These are phyloP conservation scores for Boleophthalmus pectinirostris DNA, from an alignment of 2,113 vertebrate genomes.

Conservation along the genomic window DNA sequence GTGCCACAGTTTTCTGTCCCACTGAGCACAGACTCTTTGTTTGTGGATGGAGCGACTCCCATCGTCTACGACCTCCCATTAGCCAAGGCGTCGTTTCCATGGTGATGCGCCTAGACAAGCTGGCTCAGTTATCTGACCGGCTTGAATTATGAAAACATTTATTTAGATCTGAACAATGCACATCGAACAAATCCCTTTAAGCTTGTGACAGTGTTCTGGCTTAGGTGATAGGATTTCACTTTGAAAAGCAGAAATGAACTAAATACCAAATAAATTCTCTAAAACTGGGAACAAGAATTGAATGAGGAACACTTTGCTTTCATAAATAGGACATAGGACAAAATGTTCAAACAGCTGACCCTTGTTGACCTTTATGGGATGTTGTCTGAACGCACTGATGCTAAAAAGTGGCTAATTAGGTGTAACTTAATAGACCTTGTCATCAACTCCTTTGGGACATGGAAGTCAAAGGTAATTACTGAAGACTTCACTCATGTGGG, in stretches of 20 bases:
- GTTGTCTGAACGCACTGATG: not conserved
- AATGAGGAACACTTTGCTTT: slow-evolving; percentile 27
- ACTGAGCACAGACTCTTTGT: slow-evolving; percentile 51
- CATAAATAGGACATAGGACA: not conserved
- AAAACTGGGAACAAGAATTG: slow-evolving; percentile 37
- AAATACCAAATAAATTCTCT: slow-evolving; percentile 5
- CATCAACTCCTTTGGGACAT: slow-evolving; percentile 12
- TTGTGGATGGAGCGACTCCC: slow-evolving; percentile 46
- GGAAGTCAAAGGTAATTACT: not conserved
- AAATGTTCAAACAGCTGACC: slow-evolving; percentile 1
- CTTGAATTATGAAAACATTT: slow-evolving; percentile 63
- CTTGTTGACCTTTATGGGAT: slow-evolving; percentile 23
- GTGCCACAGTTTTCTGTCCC: slow-evolving; percentile 49
- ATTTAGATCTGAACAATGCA: slow-evolving; percentile 37
- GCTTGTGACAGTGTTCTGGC: slow-evolving; percentile 19
- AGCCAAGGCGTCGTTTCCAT: slow-evolving; percentile 55
- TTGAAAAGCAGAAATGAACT: slow-evolving; percentile 54
- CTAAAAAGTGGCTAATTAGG: slow-evolving; percentile 23
- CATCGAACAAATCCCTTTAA: slow-evolving; percentile 2
- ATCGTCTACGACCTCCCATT: slow-evolving; percentile 32
- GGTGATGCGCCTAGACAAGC: slow-evolving; percentile 46
- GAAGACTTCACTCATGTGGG: not conserved
- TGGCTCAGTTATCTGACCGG: slow-evolving; percentile 46
- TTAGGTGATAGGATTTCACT: slow-evolving; percentile 24
- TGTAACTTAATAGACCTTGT: slow-evolving; percentile 18